Evolutionary conservation across 2,888 invertebrate genomes (phyloP).

Genomic region (Psylliodes chrysocephalus): DNA sequence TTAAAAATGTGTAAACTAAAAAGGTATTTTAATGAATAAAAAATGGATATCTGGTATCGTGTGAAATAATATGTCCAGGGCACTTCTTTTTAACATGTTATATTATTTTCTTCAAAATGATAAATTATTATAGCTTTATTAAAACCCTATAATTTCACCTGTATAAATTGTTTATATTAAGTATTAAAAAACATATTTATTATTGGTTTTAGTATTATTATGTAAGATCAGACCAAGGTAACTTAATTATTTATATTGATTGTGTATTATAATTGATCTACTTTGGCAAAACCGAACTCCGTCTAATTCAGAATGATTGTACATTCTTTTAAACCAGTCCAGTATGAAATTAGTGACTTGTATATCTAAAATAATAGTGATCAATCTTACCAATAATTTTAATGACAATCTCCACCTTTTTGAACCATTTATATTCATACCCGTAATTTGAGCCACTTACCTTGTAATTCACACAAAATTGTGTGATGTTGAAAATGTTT

Average conservation of each 20-base stretch:
- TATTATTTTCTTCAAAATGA: not conserved
- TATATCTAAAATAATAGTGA: too few relatives aligned
- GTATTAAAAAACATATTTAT: conserved; percentile 13
- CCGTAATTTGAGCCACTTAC: too few relatives aligned
- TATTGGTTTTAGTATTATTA: not conserved
- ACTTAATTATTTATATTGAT: not conserved
- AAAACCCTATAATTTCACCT: not conserved
- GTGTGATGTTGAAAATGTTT: too few relatives aligned
- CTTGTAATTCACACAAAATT: too few relatives aligned
- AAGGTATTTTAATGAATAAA: not conserved
- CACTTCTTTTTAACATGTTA: not conserved
- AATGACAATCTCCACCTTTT: too few relatives aligned
- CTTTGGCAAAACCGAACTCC: too few relatives aligned
- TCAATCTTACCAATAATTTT: too few relatives aligned
- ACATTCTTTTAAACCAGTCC: too few relatives aligned
- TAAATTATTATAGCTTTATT: not conserved
- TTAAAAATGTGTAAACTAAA: not conserved
- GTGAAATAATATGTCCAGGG: not conserved
- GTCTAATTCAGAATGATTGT: too few relatives aligned
- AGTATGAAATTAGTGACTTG: too few relatives aligned
- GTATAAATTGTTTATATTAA: conserved; percentile 11
- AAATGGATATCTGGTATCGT: not conserved
- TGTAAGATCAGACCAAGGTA: not conserved
- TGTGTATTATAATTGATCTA: too few relatives aligned
- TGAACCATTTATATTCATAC: too few relatives aligned